Evolutionary conservation across 2,888 invertebrate genomes (phyloP), one percentile per base, ranked within the genome.

Genomic region (Chrysolina americana): DNA sequence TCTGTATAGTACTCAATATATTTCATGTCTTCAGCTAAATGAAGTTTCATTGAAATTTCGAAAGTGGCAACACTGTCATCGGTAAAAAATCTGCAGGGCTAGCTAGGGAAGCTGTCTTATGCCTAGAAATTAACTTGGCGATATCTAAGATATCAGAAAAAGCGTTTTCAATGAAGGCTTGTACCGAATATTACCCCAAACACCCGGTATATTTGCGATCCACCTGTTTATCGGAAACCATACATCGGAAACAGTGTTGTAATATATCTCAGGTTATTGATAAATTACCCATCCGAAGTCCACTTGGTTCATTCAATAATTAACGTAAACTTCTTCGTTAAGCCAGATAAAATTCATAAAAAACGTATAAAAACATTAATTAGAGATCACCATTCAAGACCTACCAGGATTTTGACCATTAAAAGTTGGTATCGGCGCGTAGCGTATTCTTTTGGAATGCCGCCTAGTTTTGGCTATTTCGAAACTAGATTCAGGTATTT

Each of bases 271-370:
- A 8, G 28, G 65, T 47, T 48, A 65, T 48, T 47, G 65, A 65
- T 65, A 65, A 48, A 41, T 47, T 13, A 44, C 65, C 48, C 23
- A 48, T 65, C 44, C 23, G 28, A 48, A 59, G 59, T 28, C 59
- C 17, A 59, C 59, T 28, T 59, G 59, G 28, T n/a, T n/a, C 59
- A 59, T 59, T 59, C 59, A 59, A 65, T 65, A 65, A 65, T 65
- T 65, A 65, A 65, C 48, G 65, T 65, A 9, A 44, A 28, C 48
- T 47, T 48, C 41, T 23, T 44, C 65, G 65, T 65, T 65, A 47
- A 65, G n/a, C 41, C 48, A 23, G 65, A 65, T 65, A 65, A 65
- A 65, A 48, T 65, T 65, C 65, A 65, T 65, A 65, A 65, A 65
- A 65, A 65, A 47, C 48, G 28, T 47, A 65, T 65, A 65, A 48